Conservation (phyloP, 2,113 vertebrate genomes). For the Microcebus murinus region DNA sequence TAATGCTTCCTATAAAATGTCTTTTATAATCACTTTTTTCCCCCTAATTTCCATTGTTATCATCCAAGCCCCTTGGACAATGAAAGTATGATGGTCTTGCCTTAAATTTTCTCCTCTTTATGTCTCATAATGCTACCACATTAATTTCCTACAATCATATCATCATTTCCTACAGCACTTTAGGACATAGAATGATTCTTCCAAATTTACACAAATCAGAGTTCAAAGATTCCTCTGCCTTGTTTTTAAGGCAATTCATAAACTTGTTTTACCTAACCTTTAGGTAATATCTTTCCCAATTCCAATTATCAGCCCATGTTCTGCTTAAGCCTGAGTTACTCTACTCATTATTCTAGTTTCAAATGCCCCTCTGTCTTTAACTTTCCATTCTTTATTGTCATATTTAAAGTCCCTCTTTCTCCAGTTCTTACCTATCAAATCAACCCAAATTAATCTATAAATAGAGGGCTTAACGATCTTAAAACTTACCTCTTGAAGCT, state of each 20-base stretch:
- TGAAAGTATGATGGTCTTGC: not conserved
- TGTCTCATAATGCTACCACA: not conserved
- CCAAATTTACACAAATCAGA: not conserved
- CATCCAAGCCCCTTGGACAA: not conserved
- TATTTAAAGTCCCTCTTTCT: not conserved
- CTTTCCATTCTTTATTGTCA: not conserved
- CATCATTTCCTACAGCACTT: not conserved
- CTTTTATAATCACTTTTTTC: not conserved
- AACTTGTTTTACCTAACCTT: not conserved
- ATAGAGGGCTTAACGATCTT: not conserved
- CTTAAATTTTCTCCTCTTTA: not conserved
- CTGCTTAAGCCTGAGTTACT: not conserved
- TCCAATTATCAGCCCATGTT: not conserved
- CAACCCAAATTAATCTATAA: not conserved
- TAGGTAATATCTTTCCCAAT: not conserved
- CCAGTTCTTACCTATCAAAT: not conserved
- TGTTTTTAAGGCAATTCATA: not conserved
- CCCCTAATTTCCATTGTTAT: not conserved
- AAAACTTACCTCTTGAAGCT: conserved; percentile 94
- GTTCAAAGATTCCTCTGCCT: not conserved
- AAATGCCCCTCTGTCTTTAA: not conserved
- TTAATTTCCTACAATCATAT: not conserved
- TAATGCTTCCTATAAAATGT: not conserved
- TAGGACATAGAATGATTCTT: not conserved
- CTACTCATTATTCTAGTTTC: not conserved